These are phyloP conservation scores for Dione vanillae DNA, from an alignment of 2,888 invertebrate genomes.

Conservation along the genomic window DNA sequence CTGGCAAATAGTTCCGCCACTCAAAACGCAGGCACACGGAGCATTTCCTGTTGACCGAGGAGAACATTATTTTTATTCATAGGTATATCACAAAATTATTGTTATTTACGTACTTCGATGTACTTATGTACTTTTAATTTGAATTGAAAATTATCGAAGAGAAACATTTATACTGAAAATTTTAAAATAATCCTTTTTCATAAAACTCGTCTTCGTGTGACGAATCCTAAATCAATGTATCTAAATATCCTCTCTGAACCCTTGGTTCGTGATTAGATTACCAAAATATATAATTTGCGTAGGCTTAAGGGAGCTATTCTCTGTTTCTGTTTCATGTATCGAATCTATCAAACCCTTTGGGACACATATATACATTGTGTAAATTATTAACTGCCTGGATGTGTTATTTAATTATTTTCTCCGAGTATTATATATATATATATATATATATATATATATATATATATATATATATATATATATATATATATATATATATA, in stretches of 20 bases:
- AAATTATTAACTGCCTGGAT: conserved; percentile 24
- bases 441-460: background rate
- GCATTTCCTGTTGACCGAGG: too few relatives aligned
- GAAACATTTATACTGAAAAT: conserved; percentile 1
- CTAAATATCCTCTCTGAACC: conserved; percentile 35
- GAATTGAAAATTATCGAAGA: background rate
- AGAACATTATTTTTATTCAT: too few relatives aligned
- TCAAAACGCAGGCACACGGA: too few relatives aligned
- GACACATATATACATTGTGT: conserved; percentile 2
- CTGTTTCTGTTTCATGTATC: conserved; percentile 33
- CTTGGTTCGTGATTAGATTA: conserved; percentile 47
- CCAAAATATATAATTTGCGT: conserved; percentile 44
- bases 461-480: too few relatives aligned
- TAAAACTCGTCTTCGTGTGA: conserved; percentile 25
- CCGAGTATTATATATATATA: background rate
- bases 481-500: too few relatives aligned
- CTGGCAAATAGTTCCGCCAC: too few relatives aligned
- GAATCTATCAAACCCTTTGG: conserved; percentile 41
- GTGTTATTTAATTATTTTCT: conserved; percentile 2
- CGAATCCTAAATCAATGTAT: conserved; percentile 42
- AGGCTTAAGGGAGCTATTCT: conserved; percentile 38
- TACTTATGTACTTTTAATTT: background rate
- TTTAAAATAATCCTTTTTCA: conserved; percentile 10
- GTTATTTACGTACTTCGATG: background rate
- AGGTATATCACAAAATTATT: too few relatives aligned